phyloP scores from a whole-genome alignment of 2,113 vertebrate genomes.

The Choloepus hoffmanni region DNA sequence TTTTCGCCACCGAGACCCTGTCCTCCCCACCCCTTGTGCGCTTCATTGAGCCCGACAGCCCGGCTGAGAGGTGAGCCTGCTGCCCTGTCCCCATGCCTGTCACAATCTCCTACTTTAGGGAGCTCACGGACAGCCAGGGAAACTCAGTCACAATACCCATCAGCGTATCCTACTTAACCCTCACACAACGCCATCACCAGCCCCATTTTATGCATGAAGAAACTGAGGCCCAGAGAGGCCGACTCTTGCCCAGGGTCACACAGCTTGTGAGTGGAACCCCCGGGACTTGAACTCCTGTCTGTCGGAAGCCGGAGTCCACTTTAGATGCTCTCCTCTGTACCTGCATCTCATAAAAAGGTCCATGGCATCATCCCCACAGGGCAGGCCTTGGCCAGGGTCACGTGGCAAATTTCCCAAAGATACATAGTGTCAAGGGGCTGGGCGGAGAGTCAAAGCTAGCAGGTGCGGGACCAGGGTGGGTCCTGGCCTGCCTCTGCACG shows the following conservation, averaged over 20 bases:
- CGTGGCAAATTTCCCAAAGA: fast-evolving
- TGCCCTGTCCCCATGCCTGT: not conserved
- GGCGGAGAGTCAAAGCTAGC: not conserved
- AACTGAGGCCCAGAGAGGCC: not conserved
- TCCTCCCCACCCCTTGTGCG: conserved; percentile 95
- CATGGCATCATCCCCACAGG: not conserved
- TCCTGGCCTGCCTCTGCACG: fast-evolving
- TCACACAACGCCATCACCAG: not conserved
- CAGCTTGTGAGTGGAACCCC: not conserved
- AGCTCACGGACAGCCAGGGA: not conserved
- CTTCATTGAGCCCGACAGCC: conserved; percentile 97
- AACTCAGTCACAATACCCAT: not conserved
- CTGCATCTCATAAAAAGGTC: not conserved
- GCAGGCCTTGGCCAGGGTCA: not conserved
- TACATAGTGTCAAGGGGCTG: fast-evolving
- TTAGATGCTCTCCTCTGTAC: not conserved
- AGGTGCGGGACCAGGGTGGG: not conserved
- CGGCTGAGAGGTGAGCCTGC: conserved; percentile 94
- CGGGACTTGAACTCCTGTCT: not conserved
- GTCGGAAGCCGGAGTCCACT: not conserved
- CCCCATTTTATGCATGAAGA: not conserved
- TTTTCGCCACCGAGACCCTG: conserved; percentile 96
- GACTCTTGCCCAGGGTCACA: not conserved
- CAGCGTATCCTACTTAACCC: fast-evolving
- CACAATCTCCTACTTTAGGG: fast-evolving